Evolutionary conservation across 1,140 invertebrate genomes (phyloP), one percentile per base, ranked within the genome.

Genomic region (Megalonaias nervosa): DNA sequence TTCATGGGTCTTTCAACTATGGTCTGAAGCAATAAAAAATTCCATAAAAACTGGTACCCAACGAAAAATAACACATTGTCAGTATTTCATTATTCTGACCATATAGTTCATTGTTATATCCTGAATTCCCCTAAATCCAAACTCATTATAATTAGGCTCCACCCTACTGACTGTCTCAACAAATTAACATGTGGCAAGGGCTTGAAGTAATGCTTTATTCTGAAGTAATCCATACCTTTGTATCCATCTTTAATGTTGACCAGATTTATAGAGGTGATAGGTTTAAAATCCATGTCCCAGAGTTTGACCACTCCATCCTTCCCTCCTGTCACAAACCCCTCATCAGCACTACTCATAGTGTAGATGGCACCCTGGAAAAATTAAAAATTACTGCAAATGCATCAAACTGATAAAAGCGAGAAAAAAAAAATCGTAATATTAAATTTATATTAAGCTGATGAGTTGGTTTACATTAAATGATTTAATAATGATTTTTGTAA

Each of bases 271-370:
- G 81, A 74, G 26, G 87, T 85, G 62, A 90, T 85, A 23, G 83
- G 82, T 67, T 88, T 88, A 70, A 91, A 90, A 70, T 90, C 86
- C 0, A 72, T 26, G 74, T 91, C 89, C 89, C 90, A 91, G 19
- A 90, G 69, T 84, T 81, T 87, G 16, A 87, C 84, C 31, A 58
- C 59, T 0, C 90, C 87, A 86, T 91, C 91, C 80, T 91, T 91
- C 16, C 90, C 88, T 59, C 90, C 89, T 26, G 87, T 86, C 4
- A 84, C 85, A 85, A 83, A 91, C 1, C 91, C 91, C 64, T 89
- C 87, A 21, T 85, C 86, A n/a, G 81, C 76, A 68, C 82, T 83
- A 59, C 86, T 84, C 60, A 91, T 71, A 17, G 87, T 81, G 72
- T 85, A 91, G 17, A 91, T 81, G 59, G 87, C 83, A 67, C 88